Conservation (phyloP, 2,113 vertebrate genomes). For the Calidris pygmaea region DNA sequence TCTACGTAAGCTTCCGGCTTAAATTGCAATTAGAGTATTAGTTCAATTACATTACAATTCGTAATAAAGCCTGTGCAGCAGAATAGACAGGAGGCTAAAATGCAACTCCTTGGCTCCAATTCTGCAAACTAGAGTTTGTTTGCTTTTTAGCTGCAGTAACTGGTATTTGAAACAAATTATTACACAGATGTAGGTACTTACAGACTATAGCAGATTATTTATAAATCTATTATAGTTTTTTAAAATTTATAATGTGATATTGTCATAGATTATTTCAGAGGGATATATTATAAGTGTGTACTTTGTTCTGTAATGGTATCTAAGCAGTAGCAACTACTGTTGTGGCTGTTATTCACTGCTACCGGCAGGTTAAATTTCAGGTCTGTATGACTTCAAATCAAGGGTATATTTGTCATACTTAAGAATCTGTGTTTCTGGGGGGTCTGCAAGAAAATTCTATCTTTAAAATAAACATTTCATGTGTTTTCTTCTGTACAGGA, state of each 20-base stretch:
- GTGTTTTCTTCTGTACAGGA: neutral
- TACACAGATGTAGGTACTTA: neutral
- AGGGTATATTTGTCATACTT: neutral
- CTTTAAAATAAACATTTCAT: neutral
- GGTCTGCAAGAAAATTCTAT: neutral
- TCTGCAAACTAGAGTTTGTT: neutral
- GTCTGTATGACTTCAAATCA: neutral
- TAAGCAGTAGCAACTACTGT: neutral
- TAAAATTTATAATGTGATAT: neutral
- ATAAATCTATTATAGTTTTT: slow-evolving; percentile 38
- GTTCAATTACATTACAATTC: neutral
- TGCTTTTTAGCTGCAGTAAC: neutral
- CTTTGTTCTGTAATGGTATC: neutral
- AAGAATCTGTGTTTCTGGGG: neutral
- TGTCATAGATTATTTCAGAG: neutral
- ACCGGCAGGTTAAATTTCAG: fast-evolving
- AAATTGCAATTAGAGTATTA: neutral
- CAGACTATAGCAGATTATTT: slow-evolving; percentile 36
- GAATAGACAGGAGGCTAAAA: neutral
- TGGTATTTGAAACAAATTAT: neutral
- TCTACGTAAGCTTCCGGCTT: neutral
- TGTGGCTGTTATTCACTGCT: neutral
- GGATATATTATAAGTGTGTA: neutral
- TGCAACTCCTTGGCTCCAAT: neutral
- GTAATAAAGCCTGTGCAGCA: neutral